Conservation (phyloP, 1,140 invertebrate genomes). For the Calephelis nemesis region DNA sequence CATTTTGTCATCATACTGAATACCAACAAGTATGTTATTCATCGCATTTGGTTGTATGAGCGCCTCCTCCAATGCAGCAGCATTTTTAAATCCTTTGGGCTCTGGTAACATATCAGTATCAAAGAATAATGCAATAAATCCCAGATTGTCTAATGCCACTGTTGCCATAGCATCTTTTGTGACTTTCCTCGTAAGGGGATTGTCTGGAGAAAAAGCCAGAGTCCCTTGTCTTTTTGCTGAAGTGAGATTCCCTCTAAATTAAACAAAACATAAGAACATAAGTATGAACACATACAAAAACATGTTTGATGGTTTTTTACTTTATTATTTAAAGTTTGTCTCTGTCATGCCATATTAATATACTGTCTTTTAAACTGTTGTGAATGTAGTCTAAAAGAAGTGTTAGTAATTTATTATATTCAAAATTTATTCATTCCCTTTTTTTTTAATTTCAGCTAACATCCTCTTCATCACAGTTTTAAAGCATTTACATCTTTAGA, state of each 20-base stretch:
- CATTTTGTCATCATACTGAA: slow-evolving; percentile 78
- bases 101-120: slow-evolving; percentile 57
- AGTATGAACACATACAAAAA: too few relatives aligned
- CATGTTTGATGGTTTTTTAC: too few relatives aligned
- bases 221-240: slow-evolving; percentile 58
- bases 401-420: too few relatives aligned
- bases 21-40: slow-evolving; percentile 72
- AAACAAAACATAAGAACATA: background rate
- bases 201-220: slow-evolving; percentile 70
- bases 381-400: too few relatives aligned
- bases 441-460: too few relatives aligned
- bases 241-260: slow-evolving; percentile 57
- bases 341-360: too few relatives aligned
- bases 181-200: slow-evolving; percentile 57
- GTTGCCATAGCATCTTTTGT: slow-evolving; percentile 65
- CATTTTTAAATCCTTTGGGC: slow-evolving; percentile 63
- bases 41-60: slow-evolving; percentile 68
- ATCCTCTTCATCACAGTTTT: too few relatives aligned
- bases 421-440: too few relatives aligned
- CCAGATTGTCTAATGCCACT: slow-evolving; percentile 65
- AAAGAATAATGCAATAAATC: slow-evolving; percentile 60
- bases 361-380: too few relatives aligned
- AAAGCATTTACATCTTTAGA: too few relatives aligned
- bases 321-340: too few relatives aligned
- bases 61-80: slow-evolving; percentile 58